Evolutionary conservation across 1,140 invertebrate genomes (phyloP).

Genomic region (Polypedilum vanderplanki): DNA sequence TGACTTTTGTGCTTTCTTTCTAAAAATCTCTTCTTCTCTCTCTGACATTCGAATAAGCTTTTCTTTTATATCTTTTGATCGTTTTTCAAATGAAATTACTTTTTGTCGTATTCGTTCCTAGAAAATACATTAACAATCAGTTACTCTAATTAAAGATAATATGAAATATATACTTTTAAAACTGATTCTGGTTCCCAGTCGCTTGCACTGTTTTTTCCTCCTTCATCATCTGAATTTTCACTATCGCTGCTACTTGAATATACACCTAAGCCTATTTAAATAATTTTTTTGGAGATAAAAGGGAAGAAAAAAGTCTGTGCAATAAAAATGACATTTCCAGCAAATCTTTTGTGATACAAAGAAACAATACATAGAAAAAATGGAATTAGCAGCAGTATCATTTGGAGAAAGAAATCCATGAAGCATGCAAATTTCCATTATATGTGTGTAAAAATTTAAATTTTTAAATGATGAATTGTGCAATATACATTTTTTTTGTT

Average conservation of each 20-base stretch:
- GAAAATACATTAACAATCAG: neutral
- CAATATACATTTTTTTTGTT: too few relatives aligned
- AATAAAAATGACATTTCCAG: neutral
- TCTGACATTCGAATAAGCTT: neutral
- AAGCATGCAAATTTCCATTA: slow-evolving; percentile 12
- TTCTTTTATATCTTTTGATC: neutral
- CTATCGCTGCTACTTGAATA: neutral
- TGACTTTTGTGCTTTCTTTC: neutral
- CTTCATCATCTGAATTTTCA: neutral
- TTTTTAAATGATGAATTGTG: neutral
- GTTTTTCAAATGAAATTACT: neutral
- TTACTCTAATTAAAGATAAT: neutral
- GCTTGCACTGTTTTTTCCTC: neutral
- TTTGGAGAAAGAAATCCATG: neutral
- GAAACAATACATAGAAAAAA: neutral
- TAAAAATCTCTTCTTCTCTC: neutral
- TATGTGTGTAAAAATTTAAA: neutral
- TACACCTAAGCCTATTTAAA: neutral
- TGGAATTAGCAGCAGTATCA: neutral
- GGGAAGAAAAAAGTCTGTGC: neutral
- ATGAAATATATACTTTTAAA: neutral
- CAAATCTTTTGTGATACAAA: neutral
- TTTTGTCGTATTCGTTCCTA: slow-evolving; percentile 20
- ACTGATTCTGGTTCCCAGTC: neutral
- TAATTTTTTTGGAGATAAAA: neutral